Conservation (phyloP, 2,797 vertebrate species). For the Lepidocolaptes lacrymiger region DNA sequence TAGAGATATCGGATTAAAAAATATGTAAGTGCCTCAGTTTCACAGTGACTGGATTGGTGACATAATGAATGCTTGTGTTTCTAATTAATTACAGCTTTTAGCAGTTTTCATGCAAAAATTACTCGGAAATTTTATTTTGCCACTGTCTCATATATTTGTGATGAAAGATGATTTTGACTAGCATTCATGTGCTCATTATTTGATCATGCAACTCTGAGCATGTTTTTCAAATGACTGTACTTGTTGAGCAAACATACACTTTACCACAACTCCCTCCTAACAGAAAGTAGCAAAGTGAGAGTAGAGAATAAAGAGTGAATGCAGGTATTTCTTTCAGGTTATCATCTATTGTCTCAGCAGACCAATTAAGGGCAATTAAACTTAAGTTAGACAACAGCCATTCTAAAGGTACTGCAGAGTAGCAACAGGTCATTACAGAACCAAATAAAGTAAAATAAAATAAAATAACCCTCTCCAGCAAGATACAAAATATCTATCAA, state of each 20-base stretch:
- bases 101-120: background rate
- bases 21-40: background rate
- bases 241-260: background rate
- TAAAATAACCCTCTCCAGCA: background rate
- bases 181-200: background rate
- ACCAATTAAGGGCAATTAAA: background rate
- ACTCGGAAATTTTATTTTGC: background rate
- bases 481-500: background rate
- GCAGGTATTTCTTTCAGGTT: background rate
- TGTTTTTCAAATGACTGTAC: background rate
- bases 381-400: background rate
- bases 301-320: background rate
- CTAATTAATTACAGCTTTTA: background rate
- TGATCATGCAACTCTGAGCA: background rate
- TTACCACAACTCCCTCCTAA: background rate
- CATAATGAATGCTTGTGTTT: background rate
- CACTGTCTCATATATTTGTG: background rate
- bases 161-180: background rate
- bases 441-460: no score
- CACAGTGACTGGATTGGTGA: background rate
- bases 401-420: background rate
- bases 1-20: accelerated
- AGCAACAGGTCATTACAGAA: background rate
- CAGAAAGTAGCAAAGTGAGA: background rate
- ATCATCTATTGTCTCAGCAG: background rate